A percentile compares a stretch with the other conserved stretches of the same genome.
Conservation (phyloP, 2,113 vertebrate species). For the Phalacrocorax pelagicus region DNA sequence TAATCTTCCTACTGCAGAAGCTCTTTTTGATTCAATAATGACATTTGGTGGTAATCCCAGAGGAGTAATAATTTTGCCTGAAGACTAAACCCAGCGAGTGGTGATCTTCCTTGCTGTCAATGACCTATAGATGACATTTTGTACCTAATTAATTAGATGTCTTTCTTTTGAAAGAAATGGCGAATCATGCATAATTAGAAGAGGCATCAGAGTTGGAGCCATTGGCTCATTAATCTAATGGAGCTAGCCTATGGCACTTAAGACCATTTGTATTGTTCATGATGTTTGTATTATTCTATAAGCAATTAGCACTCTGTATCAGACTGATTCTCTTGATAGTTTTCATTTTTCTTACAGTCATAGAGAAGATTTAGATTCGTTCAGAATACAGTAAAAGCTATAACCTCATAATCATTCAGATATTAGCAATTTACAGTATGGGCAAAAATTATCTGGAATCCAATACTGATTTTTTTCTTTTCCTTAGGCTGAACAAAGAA, state of each 20-base stretch:
- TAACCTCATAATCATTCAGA: not conserved
- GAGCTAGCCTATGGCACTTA: slow-evolving; percentile 62
- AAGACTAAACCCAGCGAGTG: slow-evolving; percentile 57
- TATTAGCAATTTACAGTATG: not conserved
- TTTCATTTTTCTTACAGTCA: not conserved
- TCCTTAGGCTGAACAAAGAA: not conserved
- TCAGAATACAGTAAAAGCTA: not conserved
- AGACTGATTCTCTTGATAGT: slow-evolving; percentile 13
- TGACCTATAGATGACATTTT: slow-evolving; percentile 84
- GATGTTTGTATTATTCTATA: slow-evolving; percentile 55
- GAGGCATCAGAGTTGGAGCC: slow-evolving; percentile 68
- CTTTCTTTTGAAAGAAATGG: slow-evolving; percentile 72
- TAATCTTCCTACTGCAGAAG: slow-evolving; percentile 50
- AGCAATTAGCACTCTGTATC: slow-evolving; percentile 52
- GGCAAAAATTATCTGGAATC: not conserved
- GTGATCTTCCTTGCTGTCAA: slow-evolving; percentile 72
- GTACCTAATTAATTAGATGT: slow-evolving; percentile 76
- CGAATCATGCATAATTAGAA: slow-evolving; percentile 76
- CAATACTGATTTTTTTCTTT: not conserved
- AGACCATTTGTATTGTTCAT: slow-evolving; percentile 59
- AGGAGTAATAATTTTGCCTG: slow-evolving; percentile 67
- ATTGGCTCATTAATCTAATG: slow-evolving; percentile 75
- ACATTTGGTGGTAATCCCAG: slow-evolving; percentile 73
- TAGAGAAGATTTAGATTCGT: not conserved
- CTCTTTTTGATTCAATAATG: slow-evolving; percentile 64